Base-by-base conservation (phyloP, 2,888 invertebrate species). In the Rhagophthalmus giganteus region DNA sequence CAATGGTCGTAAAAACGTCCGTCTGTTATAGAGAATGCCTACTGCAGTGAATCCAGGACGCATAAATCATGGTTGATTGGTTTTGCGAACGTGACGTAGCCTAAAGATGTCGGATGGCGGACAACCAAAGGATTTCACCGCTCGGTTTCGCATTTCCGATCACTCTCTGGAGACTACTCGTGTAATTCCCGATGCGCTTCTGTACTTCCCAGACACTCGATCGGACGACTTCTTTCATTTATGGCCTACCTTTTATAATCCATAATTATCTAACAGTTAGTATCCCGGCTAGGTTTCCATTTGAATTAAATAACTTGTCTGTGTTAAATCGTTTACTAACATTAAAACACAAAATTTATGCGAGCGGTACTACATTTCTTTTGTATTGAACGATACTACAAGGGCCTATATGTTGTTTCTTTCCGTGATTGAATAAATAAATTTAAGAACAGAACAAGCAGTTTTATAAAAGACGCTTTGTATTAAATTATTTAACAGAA, bases 31-130 rank as follows among this genome's bases (percentile, higher is more conserved):
- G 41, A 26, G 42, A 51, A 45, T 50, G 56, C 46, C 54, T 44
- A 39, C 35, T 55, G 50, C 52, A 46, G 38, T 46, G 48, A 46
- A 57, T 54, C 47, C 51, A 50, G 53, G 46, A 51, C 53, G 51
- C 49, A 65, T 65, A 65, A 65, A 65, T 65, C 63, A 64, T 61
- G 56, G 49, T 55, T 62, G 63, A 64, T 65, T 64, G 62, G 60
- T 56, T 58, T 47, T 45, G 53, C 51, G 54, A 62, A 65, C 64
- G 61, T 60, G 63, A 61, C 64, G 63, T 59, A 61, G 64, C 57
- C 59, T 54, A 48, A 62, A 61, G 63, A 59, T 59, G 64, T 52
- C 55, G 55, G 47, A 57, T 54, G 56, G 57, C 58, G 59, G 57
- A 45, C 56, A 55, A 56, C 57, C 57, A 55, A 61, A 57, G 55